A percentile compares a stretch with the other conserved stretches of the same genome.
phyloP scores from a whole-genome alignment of 1,140 invertebrate species.

The Zaprionus taronus region DNA sequence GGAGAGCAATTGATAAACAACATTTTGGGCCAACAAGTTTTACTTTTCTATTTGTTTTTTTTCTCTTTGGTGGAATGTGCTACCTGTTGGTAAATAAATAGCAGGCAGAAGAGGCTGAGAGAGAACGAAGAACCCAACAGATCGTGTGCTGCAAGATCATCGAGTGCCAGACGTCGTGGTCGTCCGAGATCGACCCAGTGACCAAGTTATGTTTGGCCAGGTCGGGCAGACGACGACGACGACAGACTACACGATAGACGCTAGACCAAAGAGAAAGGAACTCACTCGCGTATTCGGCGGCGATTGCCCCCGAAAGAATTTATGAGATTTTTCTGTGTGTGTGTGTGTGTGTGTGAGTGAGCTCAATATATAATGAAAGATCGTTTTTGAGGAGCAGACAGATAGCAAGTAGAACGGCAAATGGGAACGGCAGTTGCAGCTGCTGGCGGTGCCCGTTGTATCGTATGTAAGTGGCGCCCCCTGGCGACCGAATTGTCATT shows the following conservation, averaged over 20 bases:
- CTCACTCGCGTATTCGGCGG: constrained; percentile 54
- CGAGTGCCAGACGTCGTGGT: constrained; percentile 61
- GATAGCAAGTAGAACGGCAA: constrained; percentile 49
- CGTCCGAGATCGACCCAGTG: constrained; percentile 68
- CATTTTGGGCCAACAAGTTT: constrained; percentile 15
- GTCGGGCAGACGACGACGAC: constrained; percentile 17
- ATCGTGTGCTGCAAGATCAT: constrained; percentile 63
- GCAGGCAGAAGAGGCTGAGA: constrained; percentile 32
- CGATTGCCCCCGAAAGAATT: constrained; percentile 62
- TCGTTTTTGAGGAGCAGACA: constrained; percentile 45
- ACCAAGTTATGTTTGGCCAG: constrained; percentile 69
- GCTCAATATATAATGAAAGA: constrained; percentile 70
- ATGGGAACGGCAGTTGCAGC: constrained; percentile 42
- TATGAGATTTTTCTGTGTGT: constrained; percentile 57
- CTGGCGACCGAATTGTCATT: constrained; percentile 58
- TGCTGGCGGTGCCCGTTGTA: constrained; percentile 20
- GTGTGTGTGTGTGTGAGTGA: constrained; percentile 36
- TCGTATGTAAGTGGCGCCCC: constrained; percentile 45
- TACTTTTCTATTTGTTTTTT: constrained; percentile 6
- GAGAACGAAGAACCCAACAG: constrained; percentile 26
- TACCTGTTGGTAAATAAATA: constrained; percentile 66
- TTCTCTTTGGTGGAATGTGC: constrained; percentile 12
- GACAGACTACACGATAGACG: constrained; percentile 9
- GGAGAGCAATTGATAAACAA: constrained; percentile 43
- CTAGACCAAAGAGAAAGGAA: constrained; percentile 65